Conservation (phyloP, 2,888 invertebrate species). For the Chromoteleia sp. region DNA sequence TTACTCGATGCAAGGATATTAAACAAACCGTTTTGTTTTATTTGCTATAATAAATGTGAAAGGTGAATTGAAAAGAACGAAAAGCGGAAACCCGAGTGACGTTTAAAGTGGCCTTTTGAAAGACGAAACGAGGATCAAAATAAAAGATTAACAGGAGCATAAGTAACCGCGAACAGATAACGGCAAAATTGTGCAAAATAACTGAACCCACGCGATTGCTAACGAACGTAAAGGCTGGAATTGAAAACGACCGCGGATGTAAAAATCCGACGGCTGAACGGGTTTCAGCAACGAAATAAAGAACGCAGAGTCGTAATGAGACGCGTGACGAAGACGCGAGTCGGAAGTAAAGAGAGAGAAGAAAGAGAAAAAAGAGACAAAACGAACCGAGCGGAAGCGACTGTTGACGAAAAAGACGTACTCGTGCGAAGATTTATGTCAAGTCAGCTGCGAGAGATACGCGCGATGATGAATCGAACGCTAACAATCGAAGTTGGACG, state of each 20-base stretch:
- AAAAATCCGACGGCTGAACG: no score
- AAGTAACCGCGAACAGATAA: background rate
- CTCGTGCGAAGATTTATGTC: slow-evolving; percentile 33
- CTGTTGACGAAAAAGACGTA: slow-evolving; percentile 20
- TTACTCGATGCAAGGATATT: slow-evolving; percentile 2
- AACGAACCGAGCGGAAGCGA: background rate
- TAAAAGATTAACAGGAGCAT: background rate
- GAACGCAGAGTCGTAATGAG: no score
- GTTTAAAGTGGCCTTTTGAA: slow-evolving; percentile 5
- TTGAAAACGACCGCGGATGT: no score
- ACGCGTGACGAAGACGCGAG: no score
- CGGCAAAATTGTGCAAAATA: no score
- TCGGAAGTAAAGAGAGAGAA: no score
- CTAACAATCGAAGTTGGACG: slow-evolving; percentile 17
- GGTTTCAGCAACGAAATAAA: no score
- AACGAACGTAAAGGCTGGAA: no score
- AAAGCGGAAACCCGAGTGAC: background rate
- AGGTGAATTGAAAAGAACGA: slow-evolving; percentile 4
- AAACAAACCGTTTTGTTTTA: slow-evolving; percentile 17
- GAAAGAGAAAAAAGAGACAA: background rate
- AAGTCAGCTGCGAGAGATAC: slow-evolving; percentile 32
- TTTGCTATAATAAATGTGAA: slow-evolving; percentile 15
- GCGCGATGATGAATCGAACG: slow-evolving; percentile 24
- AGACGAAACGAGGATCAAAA: background rate
- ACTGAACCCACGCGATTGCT: no score